Conservation (phyloP, 2,888 invertebrate genomes). For the Poecilus cupreus region DNA sequence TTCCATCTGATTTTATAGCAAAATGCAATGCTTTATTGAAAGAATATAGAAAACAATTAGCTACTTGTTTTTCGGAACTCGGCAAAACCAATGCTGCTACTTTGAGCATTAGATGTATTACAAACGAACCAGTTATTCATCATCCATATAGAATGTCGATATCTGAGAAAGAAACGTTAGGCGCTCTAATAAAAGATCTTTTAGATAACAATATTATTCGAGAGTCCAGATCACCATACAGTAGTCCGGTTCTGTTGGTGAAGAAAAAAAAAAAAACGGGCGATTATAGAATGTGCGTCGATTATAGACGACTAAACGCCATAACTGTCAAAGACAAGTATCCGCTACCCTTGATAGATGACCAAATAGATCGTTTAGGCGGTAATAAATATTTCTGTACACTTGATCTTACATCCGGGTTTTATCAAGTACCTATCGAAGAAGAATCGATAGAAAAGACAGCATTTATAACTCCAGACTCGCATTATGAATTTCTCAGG, state of each 20-base stretch:
- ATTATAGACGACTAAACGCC: conserved; percentile 66
- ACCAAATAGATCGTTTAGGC: no score
- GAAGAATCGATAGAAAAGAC: conserved; percentile 64
- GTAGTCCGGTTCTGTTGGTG: no score
- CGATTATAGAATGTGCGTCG: conserved; percentile 64
- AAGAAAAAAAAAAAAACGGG: no score
- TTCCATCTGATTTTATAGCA: not conserved
- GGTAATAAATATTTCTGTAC: no score
- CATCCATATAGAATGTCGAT: conserved; percentile 63
- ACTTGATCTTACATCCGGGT: conserved; percentile 66
- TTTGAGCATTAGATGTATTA: conserved; percentile 61
- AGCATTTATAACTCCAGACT: conserved; percentile 66
- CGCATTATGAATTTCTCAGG: conserved; percentile 64
- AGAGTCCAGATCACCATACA: conserved; percentile 64
- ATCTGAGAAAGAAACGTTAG: conserved; percentile 60
- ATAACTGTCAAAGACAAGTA: conserved; percentile 65
- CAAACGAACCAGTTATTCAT: conserved; percentile 58
- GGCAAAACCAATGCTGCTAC: conserved; percentile 48
- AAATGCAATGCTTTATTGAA: not conserved
- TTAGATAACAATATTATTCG: conserved; percentile 61
- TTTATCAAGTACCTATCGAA: conserved; percentile 66
- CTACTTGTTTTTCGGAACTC: conserved; percentile 40
- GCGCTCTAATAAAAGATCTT: conserved; percentile 62
- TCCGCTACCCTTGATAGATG: conserved; percentile 66
- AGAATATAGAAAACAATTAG: not conserved